Conservation (phyloP, 2,888 invertebrate species). For the Nezara viridula region DNA sequence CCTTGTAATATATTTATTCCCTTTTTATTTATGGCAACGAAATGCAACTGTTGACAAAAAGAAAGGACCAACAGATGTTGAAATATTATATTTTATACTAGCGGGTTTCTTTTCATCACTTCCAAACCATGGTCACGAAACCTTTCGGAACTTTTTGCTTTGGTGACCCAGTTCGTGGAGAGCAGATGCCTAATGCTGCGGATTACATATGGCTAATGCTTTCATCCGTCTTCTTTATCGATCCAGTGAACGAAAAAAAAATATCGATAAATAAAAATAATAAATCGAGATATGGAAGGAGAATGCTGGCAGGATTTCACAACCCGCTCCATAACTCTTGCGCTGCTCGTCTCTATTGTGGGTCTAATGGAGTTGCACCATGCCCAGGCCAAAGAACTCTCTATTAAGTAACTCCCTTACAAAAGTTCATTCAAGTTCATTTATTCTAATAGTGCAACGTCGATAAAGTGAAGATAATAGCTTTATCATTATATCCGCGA, state of each 20-base stretch:
- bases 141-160: conserved; percentile 1
- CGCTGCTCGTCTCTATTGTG: conserved; percentile 3
- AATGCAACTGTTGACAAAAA: conserved; percentile 1
- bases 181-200: neutral
- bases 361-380: neutral
- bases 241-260: neutral
- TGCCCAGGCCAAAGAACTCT: neutral
- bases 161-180: neutral
- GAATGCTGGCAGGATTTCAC: neutral
- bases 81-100: neutral
- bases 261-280: neutral
- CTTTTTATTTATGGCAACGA: neutral
- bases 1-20: neutral
- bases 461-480: neutral
- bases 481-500: neutral
- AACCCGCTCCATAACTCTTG: neutral
- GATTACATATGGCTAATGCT: neutral
- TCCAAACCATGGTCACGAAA: neutral
- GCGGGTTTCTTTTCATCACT: neutral
- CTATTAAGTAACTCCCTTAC: neutral
- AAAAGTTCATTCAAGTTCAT: conserved; percentile 23
- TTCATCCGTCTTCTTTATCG: neutral
- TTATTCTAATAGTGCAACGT: neutral
- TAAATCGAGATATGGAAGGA: neutral
- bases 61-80: neutral